Percentiles rank a stretch among this genome's conserved stretches.
These are phyloP conservation scores for Oligia latruncula DNA, from an alignment of 2,888 invertebrate species.

Conservation along the genomic window DNA sequence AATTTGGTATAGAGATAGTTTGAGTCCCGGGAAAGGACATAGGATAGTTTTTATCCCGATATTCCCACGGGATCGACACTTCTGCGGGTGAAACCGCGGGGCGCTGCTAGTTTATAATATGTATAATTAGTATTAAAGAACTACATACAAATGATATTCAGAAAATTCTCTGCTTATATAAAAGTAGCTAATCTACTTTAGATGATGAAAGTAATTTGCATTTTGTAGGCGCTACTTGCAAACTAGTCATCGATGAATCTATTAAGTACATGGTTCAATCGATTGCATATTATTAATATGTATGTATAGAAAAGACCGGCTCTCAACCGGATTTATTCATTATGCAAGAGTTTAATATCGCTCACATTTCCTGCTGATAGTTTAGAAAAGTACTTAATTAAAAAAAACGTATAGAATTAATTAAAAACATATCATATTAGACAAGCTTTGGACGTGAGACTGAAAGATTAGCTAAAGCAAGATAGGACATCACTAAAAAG, in stretches of 20 bases:
- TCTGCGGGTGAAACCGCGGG: too few species aligned
- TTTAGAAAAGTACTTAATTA: slow-evolving; percentile 10
- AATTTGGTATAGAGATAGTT: too few species aligned
- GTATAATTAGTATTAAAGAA: not conserved
- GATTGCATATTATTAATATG: slow-evolving; percentile 28
- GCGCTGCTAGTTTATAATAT: not conserved
- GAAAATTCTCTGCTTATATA: slow-evolving; percentile 5
- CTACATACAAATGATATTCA: not conserved
- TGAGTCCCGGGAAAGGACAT: too few species aligned
- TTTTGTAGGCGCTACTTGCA: slow-evolving; percentile 10
- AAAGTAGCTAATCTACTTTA: not conserved
- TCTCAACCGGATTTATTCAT: slow-evolving; percentile 36
- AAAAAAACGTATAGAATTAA: slow-evolving; percentile 28
- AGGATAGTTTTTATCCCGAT: too few species aligned
- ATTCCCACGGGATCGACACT: too few species aligned
- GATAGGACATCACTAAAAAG: not conserved
- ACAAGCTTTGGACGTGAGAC: not conserved
- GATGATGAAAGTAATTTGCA: slow-evolving; percentile 35
- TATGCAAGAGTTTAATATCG: slow-evolving; percentile 40
- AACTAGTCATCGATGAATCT: slow-evolving; percentile 23
- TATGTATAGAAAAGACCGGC: slow-evolving; percentile 31
- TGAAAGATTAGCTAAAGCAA: not conserved
- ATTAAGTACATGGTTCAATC: slow-evolving; percentile 46
- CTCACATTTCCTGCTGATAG: slow-evolving; percentile 30
- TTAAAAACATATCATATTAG: not conserved